These are phyloP conservation scores for Okapia johnstoni DNA, from an alignment of 2,113 vertebrate species.

Conservation along the genomic window DNA sequence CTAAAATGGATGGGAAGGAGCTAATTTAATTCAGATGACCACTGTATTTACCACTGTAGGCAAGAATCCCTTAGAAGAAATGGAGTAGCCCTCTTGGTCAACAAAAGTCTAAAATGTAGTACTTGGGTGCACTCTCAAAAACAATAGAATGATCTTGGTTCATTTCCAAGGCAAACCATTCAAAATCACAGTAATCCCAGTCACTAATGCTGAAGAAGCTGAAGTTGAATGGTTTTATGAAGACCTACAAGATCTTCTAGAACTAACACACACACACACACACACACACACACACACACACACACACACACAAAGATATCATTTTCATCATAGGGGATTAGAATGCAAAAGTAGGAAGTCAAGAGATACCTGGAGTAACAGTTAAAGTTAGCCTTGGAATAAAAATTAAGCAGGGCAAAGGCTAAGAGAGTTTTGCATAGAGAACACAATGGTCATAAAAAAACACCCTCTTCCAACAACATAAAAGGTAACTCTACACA, in stretches of 20 bases:
- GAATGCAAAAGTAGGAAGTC: not conserved
- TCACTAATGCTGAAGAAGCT: not conserved
- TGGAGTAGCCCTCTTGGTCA: not conserved
- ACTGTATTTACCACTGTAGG: not conserved
- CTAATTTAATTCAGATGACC: not conserved
- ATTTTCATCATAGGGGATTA: not conserved
- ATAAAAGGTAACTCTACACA: not conserved
- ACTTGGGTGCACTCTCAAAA: not conserved
- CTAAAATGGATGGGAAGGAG: not conserved
- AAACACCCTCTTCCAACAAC: not conserved
- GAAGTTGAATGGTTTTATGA: not conserved
- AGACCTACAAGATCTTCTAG: not conserved
- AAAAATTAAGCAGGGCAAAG: not conserved
- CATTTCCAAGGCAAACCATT: not conserved
- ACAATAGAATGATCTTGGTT: not conserved
- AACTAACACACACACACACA: not conserved
- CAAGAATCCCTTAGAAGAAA: not conserved
- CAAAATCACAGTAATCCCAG: not conserved
- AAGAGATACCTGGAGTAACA: not conserved
- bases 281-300: too few relatives aligned
- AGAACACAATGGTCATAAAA: not conserved
- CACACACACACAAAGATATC: not conserved
- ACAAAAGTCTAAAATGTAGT: not conserved
- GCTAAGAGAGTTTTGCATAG: not conserved
- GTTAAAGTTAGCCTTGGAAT: not conserved